Evolutionary conservation across 2,888 invertebrate genomes (phyloP).

Genomic region (Meteorus cinctellus): DNA sequence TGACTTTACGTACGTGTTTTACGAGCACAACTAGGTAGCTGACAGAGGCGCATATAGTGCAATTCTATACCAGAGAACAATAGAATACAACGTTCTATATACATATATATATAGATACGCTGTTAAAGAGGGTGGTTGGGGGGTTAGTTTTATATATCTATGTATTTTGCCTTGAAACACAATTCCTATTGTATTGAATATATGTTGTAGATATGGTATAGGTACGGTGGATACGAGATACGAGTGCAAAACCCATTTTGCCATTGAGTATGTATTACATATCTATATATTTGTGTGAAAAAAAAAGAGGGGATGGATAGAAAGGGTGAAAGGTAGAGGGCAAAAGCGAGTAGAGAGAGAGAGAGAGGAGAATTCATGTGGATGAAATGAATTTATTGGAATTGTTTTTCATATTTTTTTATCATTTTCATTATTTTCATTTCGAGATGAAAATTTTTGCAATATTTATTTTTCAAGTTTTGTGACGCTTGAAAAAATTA

Average conservation of each 20-base stretch:
- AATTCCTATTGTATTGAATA: slow-evolving; percentile 23
- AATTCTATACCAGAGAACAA: slow-evolving; percentile 18
- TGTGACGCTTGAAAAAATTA: slow-evolving; percentile 13
- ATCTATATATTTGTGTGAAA: slow-evolving; percentile 8
- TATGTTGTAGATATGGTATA: neutral
- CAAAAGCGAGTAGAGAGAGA: neutral
- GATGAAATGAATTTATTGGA: slow-evolving; percentile 19
- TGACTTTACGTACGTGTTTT: slow-evolving; percentile 22
- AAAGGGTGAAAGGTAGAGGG: neutral
- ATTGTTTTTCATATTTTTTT: neutral
- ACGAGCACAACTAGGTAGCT: slow-evolving; percentile 16
- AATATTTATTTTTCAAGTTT: neutral
- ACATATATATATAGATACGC: neutral
- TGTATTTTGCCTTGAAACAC: slow-evolving; percentile 4
- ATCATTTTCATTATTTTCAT: neutral
- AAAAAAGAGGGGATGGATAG: neutral
- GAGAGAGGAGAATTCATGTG: neutral
- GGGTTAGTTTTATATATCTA: neutral
- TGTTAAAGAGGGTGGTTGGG: neutral
- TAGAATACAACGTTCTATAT: neutral
- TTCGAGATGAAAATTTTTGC: neutral
- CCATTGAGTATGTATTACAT: neutral
- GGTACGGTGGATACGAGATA: neutral
- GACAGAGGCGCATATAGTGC: slow-evolving; percentile 12
- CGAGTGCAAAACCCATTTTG: slow-evolving; percentile 12